A percentile compares a stretch with the other conserved stretches of the same genome.
phyloP scores from a whole-genome alignment of 2,888 invertebrate species.

The Ophion costatus region DNA sequence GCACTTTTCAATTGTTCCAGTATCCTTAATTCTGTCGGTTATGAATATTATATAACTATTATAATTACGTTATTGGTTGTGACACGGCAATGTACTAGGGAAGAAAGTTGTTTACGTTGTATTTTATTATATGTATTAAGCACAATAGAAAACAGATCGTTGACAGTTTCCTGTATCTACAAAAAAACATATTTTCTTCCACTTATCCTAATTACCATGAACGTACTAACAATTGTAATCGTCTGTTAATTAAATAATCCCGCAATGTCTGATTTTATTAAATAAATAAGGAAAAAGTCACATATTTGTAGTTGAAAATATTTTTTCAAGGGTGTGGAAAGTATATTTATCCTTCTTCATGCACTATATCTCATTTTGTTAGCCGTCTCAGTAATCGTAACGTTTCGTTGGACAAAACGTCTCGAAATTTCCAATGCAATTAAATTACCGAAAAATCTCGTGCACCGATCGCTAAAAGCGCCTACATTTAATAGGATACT shows the following conservation, averaged over 20 bases:
- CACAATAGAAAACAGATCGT: neutral
- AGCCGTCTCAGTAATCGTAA: conserved; percentile 15
- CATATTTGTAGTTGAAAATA: neutral
- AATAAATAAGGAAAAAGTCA: conserved; percentile 7
- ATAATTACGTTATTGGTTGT: neutral
- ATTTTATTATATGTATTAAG: no score
- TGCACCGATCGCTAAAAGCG: conserved; percentile 7
- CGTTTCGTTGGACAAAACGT: conserved; percentile 1
- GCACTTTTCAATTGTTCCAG: no score
- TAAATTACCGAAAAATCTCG: conserved; percentile 31
- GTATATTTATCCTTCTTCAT: neutral
- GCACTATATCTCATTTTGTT: conserved; percentile 20
- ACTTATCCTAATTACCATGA: neutral
- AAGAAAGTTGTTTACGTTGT: neutral
- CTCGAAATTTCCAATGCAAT: conserved; percentile 15
- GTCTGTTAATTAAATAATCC: neutral
- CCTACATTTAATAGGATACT: neutral
- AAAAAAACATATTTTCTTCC: neutral
- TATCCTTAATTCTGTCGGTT: no score
- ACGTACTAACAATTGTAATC: neutral
- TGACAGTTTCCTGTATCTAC: neutral
- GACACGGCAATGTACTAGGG: neutral
- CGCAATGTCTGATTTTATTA: neutral
- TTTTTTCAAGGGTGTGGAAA: neutral
- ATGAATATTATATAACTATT: no score